Evolutionary conservation across 2,888 invertebrate genomes (phyloP), one percentile per base, ranked within the genome.

Genomic region (Neuroscelio doddi): DNA sequence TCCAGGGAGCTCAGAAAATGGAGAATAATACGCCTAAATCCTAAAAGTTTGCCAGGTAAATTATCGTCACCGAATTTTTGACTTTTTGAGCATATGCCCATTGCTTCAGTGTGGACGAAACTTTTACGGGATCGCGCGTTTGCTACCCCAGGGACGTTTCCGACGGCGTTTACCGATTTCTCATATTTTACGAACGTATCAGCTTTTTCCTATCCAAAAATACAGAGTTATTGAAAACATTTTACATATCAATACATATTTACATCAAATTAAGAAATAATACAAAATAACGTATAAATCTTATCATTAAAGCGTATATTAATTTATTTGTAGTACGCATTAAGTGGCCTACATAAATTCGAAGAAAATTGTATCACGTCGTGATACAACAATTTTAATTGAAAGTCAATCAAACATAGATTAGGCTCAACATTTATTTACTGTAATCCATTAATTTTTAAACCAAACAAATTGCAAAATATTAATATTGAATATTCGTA

Each of bases 1-100:
- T 83, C 82, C 68, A 50, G 82, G 80, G 83, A 77, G 47, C 61
- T 57, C 63, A 72, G 79, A 75, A 81, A 80, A 79, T 79, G 77
- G 77, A 75, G 75, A 78, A 79, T 79, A 79, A 80, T 77, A 78
- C 71, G 75, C 69, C 74, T 65, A 74, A 75, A 78, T 72, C 69
- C 72, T 24, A 12, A 21, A 41, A 24, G 42, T 39, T 42, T 49
- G 47, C 36, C 64, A 55, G 68, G 68, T 69, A 34, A 46, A 46
- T 32, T 46, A 46, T 46, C 50, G 41, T 50, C 36, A 10, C 21
- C 24, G 38, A 10, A 39, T 50, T 21, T 50, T 50, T 12, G 39
- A 50, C 36, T 70, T 68, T 66, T 51, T 14, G 47, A 7, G 49
- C 32, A 17, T 14, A 16, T 29, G 38, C 3, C 45, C 42, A 47